Conservation (phyloP, 2,797 vertebrate genomes). For the Luscinia luscinia region DNA sequence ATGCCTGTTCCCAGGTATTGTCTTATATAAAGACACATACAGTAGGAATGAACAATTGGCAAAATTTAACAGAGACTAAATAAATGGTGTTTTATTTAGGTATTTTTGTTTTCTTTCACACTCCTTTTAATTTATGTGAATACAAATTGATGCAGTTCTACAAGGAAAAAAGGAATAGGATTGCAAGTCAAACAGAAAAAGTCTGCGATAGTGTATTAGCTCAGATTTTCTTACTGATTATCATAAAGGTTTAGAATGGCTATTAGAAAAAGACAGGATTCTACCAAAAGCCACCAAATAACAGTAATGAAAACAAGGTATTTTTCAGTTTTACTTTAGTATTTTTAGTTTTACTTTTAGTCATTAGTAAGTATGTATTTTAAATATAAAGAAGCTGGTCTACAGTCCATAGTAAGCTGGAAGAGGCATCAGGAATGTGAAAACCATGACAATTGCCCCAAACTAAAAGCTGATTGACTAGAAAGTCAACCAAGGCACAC, state of each 20-base stretch:
- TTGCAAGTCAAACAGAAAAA: not conserved
- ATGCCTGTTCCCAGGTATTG: not conserved
- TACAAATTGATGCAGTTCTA: not conserved
- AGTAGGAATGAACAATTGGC: not conserved
- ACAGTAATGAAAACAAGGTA: not conserved
- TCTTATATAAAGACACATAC: not conserved
- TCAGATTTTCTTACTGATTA: not conserved
- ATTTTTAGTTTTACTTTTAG: not conserved
- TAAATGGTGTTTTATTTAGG: not conserved
- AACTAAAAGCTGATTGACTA: not conserved
- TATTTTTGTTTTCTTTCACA: not conserved
- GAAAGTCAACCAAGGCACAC: not conserved
- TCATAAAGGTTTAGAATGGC: not conserved
- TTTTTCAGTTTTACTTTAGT: not conserved
- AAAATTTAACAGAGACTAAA: not conserved
- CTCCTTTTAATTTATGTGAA: not conserved
- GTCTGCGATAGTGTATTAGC: not conserved
- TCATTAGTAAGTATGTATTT: not conserved
- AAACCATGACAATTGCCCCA: slow-evolving; percentile 6
- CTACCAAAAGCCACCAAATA: not conserved
- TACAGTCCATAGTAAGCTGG: not conserved
- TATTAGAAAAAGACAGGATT: not conserved
- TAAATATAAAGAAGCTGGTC: not conserved
- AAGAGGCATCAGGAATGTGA: not conserved
- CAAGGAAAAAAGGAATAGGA: not conserved